Percentiles rank a stretch among this genome's conserved stretches.
These are phyloP conservation scores for Hypanus sabinus DNA, from an alignment of 2,113 vertebrate species.

Conservation along the genomic window DNA sequence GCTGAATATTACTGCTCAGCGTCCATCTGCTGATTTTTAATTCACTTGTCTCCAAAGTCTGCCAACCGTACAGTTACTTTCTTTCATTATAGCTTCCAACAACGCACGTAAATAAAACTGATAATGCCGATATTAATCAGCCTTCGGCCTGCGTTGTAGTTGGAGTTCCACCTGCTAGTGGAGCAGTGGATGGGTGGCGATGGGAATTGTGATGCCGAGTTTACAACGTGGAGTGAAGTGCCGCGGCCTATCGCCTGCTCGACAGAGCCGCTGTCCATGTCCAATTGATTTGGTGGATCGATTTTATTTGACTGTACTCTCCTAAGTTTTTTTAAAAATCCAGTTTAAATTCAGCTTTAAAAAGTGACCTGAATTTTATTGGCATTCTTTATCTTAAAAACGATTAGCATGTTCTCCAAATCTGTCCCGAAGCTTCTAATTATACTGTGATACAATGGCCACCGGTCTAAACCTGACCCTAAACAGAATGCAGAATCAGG, in stretches of 20 bases:
- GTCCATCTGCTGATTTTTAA: not conserved
- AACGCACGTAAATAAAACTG: not conserved
- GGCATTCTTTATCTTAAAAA: not conserved
- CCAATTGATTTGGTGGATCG: not conserved
- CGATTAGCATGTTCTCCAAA: not conserved
- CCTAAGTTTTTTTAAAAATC: not conserved
- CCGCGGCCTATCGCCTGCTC: not conserved
- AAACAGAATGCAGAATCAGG: too few species aligned
- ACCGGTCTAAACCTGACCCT: not conserved
- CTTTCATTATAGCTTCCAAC: not conserved
- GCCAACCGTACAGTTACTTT: not conserved
- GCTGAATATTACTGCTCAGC: not conserved
- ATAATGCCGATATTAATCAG: not conserved
- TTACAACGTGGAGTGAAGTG: not conserved
- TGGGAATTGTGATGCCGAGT: not conserved
- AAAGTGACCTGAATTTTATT: not conserved
- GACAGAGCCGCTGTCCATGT: not conserved
- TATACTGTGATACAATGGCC: not conserved
- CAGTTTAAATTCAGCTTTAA: not conserved
- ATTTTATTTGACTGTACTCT: not conserved
- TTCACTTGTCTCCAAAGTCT: not conserved
- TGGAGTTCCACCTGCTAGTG: not conserved
- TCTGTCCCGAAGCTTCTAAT: not conserved
- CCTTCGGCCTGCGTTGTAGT: not conserved
- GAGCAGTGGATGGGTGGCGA: too few species aligned